phyloP scores from a whole-genome alignment of 2,888 invertebrate species.

The Mesorhabditis belari region DNA sequence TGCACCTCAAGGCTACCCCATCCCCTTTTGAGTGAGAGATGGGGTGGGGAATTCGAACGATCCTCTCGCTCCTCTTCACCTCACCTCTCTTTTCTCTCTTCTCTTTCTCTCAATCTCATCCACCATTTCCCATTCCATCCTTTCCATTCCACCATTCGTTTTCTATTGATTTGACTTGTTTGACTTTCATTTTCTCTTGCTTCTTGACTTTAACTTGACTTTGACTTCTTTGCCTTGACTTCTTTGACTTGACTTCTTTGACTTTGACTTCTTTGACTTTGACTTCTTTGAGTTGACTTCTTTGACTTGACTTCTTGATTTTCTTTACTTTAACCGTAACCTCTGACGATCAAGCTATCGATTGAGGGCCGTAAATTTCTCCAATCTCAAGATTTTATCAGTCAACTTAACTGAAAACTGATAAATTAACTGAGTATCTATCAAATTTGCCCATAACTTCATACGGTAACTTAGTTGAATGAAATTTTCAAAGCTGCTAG shows the following conservation, averaged over 20 bases:
- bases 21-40: not conserved
- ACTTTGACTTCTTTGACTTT: not conserved
- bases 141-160: conserved; percentile 3
- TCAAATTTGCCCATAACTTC: too few relatives aligned
- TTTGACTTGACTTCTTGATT: not conserved
- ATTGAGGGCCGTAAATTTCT: too few relatives aligned
- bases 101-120: not conserved
- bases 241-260: not conserved
- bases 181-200: too few relatives aligned
- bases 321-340: not conserved
- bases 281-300: not conserved
- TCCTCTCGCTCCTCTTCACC: not conserved
- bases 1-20: not conserved
- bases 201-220: not conserved
- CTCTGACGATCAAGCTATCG: too few relatives aligned
- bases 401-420: too few relatives aligned
- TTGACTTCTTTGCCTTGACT: not conserved
- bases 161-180: too few relatives aligned
- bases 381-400: too few relatives aligned
- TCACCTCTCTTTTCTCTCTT: conserved; percentile 2
- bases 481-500: too few relatives aligned
- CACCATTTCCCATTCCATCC: conserved; percentile 3
- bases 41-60: not conserved
- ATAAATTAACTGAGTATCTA: too few relatives aligned
- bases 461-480: too few relatives aligned